Percentiles rank a stretch among this genome's conserved stretches.
Evolutionary conservation across 2,888 invertebrate species (phyloP).

Genomic region (Cephus pygmeus): DNA sequence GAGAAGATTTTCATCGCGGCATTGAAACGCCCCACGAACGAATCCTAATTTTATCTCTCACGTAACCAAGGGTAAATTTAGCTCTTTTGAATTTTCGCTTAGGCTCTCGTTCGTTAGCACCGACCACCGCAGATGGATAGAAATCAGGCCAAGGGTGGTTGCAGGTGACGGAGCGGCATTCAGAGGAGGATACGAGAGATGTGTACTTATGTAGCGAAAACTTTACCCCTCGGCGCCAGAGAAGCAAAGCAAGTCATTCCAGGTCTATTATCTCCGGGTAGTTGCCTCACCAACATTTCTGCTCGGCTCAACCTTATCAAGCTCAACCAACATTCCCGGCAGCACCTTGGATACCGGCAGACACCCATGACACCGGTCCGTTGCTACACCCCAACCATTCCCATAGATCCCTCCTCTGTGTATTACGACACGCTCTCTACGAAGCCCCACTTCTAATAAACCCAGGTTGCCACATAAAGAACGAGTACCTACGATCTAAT

Average conservation of each 20-base stretch:
- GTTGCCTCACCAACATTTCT: neutral
- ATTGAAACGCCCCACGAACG: neutral
- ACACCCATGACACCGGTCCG: constrained; percentile 2
- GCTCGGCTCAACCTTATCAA: neutral
- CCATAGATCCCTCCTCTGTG: neutral
- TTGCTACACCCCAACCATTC: neutral
- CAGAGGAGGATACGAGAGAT: neutral
- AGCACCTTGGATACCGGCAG: neutral
- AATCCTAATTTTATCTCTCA: neutral
- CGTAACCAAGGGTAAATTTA: neutral
- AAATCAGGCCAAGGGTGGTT: neutral
- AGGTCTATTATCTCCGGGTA: constrained; percentile 5
- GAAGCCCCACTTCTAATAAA: constrained; percentile 1
- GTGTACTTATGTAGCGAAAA: neutral
- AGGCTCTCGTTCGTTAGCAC: neutral
- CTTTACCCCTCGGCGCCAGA: neutral
- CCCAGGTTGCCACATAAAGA: constrained; percentile 2
- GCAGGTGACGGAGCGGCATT: neutral
- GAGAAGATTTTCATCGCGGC: neutral
- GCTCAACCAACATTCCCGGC: constrained; percentile 1
- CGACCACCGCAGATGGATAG: neutral
- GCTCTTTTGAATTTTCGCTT: constrained; percentile 1
- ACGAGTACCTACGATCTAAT: neutral
- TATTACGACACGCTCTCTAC: neutral
- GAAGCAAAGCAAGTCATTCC: constrained; percentile 3